Percentiles rank a stretch among this genome's conserved stretches.
These are phyloP conservation scores for Drosophila paulistorum DNA, from an alignment of 1,140 invertebrate genomes.

Conservation along the genomic window DNA sequence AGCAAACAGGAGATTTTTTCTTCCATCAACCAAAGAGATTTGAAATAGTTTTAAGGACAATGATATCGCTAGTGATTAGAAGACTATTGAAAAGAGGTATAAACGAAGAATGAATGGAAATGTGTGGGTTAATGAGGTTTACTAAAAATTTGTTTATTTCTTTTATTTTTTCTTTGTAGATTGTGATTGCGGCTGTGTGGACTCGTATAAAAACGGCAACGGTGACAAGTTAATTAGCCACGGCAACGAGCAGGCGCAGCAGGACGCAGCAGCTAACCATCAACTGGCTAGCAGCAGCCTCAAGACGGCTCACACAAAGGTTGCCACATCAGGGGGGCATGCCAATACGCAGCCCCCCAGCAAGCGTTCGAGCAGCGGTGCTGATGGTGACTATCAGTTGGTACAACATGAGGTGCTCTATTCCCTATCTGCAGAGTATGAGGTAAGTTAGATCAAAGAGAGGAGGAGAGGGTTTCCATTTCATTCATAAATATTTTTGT, in stretches of 20 bases:
- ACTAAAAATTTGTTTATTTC: background rate
- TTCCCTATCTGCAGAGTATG: constrained; percentile 96
- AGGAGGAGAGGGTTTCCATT: no score
- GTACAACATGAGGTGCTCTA: constrained; percentile 99
- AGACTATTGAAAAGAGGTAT: constrained; percentile 49
- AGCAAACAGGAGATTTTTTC: constrained; percentile 42
- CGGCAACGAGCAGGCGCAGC: constrained; percentile 45
- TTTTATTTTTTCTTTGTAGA: constrained; percentile 42
- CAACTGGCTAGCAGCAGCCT: constrained; percentile 57
- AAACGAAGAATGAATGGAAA: background rate
- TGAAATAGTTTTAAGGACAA: constrained; percentile 18
- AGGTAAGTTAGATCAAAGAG: constrained; percentile 82
- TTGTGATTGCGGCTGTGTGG: constrained; percentile 82
- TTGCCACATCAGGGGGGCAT: constrained; percentile 82
- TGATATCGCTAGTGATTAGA: constrained; percentile 57
- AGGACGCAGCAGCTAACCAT: constrained; percentile 31
- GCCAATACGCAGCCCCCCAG: constrained; percentile 83
- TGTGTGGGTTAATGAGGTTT: no score
- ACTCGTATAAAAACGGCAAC: constrained; percentile 63
- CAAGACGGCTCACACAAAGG: constrained; percentile 83
- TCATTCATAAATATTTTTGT: background rate
- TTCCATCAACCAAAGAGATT: background rate
- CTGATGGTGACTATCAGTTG: constrained; percentile 98
- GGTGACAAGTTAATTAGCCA: constrained; percentile 41
- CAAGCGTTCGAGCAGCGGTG: constrained; percentile 87